Conservation (phyloP, 2,888 invertebrate genomes). For the Leucoma salicis region DNA sequence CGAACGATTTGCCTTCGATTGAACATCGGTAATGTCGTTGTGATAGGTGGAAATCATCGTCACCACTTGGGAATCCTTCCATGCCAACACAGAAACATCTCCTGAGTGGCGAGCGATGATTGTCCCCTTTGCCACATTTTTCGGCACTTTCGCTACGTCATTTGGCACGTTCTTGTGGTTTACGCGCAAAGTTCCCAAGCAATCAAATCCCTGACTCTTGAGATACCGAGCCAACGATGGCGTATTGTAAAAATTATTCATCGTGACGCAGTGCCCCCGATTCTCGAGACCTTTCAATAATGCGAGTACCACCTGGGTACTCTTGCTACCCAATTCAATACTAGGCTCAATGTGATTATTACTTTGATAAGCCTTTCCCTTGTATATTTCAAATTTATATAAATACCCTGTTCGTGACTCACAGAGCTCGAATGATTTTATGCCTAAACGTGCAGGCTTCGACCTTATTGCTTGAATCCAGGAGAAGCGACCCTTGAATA, state of each 20-base stretch:
- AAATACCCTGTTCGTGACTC: slow-evolving; percentile 23
- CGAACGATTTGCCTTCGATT: slow-evolving; percentile 7
- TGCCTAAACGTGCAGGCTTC: slow-evolving; percentile 18
- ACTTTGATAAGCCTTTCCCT: not conserved
- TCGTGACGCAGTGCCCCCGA: slow-evolving; percentile 16
- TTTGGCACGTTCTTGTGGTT: slow-evolving; percentile 24
- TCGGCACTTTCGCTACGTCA: slow-evolving; percentile 4
- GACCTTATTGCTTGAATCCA: slow-evolving; percentile 19
- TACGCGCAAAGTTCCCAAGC: slow-evolving; percentile 25
- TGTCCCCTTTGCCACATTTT: slow-evolving; percentile 4
- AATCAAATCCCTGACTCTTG: slow-evolving; percentile 24
- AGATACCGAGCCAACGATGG: slow-evolving; percentile 26
- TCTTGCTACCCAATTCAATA: slow-evolving; percentile 2
- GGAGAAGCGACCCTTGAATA: slow-evolving; percentile 22
- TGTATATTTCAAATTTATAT: slow-evolving; percentile 16
- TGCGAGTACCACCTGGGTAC: slow-evolving; percentile 8
- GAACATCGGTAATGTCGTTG: slow-evolving; percentile 2
- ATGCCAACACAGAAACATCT: slow-evolving; percentile 17
- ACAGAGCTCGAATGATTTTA: slow-evolving; percentile 27
- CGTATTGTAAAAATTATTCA: slow-evolving; percentile 22
- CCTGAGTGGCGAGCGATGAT: slow-evolving; percentile 19
- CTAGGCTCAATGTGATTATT: not conserved
- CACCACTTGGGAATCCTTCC: slow-evolving; percentile 18
- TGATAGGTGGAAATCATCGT: slow-evolving; percentile 18
- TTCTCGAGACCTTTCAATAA: slow-evolving; percentile 6